Percentiles rank a stretch among this genome's conserved stretches.
Conservation (phyloP, 2,888 invertebrate genomes). For the Synergus gifuensis region DNA sequence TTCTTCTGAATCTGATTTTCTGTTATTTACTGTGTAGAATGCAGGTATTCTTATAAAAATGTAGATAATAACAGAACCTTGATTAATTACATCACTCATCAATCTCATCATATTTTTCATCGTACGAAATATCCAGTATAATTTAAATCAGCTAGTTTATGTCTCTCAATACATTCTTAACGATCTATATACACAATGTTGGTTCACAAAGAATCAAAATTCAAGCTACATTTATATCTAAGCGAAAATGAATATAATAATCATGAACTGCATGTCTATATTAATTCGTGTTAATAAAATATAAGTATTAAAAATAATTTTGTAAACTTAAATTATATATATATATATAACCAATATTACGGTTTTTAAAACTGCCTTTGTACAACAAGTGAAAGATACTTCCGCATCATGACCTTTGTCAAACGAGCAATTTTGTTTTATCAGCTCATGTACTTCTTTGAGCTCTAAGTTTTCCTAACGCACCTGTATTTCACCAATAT, state of each 20-base stretch:
- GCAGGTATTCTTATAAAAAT: not conserved
- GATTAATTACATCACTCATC: not conserved
- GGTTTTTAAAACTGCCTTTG: too few species aligned
- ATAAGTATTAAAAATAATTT: not conserved
- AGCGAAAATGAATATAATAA: too few species aligned
- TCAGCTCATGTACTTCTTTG: not conserved
- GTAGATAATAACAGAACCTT: not conserved
- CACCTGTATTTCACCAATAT: not conserved
- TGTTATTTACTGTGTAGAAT: not conserved
- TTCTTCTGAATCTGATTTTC: not conserved
- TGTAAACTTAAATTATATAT: not conserved
- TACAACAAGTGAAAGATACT: not conserved
- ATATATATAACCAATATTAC: not conserved
- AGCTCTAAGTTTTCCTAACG: not conserved
- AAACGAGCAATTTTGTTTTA: conserved; percentile 21
- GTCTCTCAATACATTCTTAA: not conserved
- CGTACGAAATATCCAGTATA: not conserved
- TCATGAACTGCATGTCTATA: too few species aligned
- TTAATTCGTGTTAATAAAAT: too few species aligned
- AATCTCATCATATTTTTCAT: not conserved
- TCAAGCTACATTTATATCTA: too few species aligned
- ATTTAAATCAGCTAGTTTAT: not conserved
- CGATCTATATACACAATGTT: not conserved
- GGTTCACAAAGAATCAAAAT: not conserved
- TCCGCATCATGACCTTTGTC: conserved; percentile 26